Base-by-base conservation (phyloP, 2,113 vertebrate species). In the Trachemys scripta region DNA sequence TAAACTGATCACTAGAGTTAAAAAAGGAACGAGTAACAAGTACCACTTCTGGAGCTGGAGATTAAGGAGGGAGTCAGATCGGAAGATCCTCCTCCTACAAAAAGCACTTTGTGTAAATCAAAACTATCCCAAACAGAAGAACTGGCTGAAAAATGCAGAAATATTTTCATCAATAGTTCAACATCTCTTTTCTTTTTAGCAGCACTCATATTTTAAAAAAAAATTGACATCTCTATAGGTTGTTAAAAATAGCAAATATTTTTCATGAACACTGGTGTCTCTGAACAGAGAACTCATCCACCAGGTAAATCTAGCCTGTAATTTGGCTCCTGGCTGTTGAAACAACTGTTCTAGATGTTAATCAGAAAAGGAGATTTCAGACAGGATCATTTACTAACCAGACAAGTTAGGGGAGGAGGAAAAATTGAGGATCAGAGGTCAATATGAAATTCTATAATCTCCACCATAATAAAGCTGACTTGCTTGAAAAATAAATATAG, bases 401-500 rank as follows among this genome's bases (percentile, higher is more conserved):
- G 84, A 35, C 35, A 65, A 91, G 56, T 78, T 90, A 80, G 93
- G 91, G 84, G 78, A 83, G n/a, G 19, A 25, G 54, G 6, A 65
- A 65, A 95, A 90, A 92, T 81, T 84, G 42, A 75, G 38, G 38
- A 75, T 10, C 80, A 84, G 56, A 51, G 82, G 45, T 93, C 85
- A 76, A 85, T 91, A 82, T 84, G 96, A 96, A 93, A 96, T 90
- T 65, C 89, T 93, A 92, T 96, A 93, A 97, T 97, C 96, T 89
- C 87, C 53, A 27, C 29, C 79, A 56, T 47, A 92, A 91, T 94
- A 96, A 92, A 97, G 93, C 72, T 92, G 94, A 94, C 94, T 97
- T 97, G 90, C 94, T 88, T n/a, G 92, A 91, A 95, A 95, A 96
- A 89, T 96, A 97, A 92, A 96, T 97, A 95, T 92, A 51, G 92